Conservation (phyloP, 2,797 vertebrate species). For the Natrix natrix region DNA sequence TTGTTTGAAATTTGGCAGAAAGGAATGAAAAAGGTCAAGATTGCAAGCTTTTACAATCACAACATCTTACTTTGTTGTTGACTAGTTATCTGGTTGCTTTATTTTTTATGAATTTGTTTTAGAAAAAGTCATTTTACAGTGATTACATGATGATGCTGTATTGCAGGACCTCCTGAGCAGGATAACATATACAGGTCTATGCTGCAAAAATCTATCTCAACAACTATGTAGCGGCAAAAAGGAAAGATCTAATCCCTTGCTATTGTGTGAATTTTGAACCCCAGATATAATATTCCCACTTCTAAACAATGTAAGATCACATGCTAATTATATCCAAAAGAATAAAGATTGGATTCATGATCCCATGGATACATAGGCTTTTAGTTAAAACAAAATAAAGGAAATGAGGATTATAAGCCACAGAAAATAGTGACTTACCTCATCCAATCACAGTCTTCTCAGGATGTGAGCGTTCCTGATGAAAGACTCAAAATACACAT, state of each 20-base stretch:
- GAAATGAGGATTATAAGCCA: background rate
- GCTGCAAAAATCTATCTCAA: background rate
- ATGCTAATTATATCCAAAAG: background rate
- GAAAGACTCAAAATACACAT: background rate
- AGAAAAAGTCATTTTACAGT: background rate
- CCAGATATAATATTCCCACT: background rate
- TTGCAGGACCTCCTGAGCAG: background rate
- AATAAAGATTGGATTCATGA: background rate
- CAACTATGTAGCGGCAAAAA: background rate
- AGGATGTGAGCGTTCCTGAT: background rate
- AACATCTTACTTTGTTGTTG: background rate
- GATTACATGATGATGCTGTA: background rate
- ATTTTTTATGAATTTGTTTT: background rate
- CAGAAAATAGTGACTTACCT: background rate
- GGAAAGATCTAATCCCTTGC: background rate
- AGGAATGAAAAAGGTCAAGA: background rate
- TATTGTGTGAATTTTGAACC: background rate
- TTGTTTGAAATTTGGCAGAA: background rate
- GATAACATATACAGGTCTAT: background rate
- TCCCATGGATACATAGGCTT: background rate
- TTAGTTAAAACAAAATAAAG: background rate
- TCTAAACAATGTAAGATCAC: background rate
- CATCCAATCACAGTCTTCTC: background rate
- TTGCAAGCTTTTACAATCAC: background rate
- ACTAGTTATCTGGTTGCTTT: background rate